phyloP scores from a whole-genome alignment of 2,888 invertebrate genomes.

The Diarsia rubi region DNA sequence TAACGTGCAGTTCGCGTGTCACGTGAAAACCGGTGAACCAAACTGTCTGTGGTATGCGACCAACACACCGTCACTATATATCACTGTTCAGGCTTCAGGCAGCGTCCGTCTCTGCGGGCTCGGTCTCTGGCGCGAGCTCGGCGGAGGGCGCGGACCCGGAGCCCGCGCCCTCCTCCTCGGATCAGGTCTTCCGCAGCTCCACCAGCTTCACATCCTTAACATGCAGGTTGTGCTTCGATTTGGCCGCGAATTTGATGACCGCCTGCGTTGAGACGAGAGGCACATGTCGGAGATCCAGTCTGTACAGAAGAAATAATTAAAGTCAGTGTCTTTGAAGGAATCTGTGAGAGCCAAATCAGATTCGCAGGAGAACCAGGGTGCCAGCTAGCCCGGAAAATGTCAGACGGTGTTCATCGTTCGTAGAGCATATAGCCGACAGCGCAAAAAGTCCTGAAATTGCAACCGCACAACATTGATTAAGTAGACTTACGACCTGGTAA shows the following conservation, averaged over 20 bases:
- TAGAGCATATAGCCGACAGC: neutral
- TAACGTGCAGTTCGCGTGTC: constrained; percentile 43
- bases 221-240: constrained; percentile 94
- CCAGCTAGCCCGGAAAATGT: neutral
- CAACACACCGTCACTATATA: constrained; percentile 72
- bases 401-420: neutral
- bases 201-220: constrained; percentile 95
- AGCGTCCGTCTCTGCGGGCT: constrained; percentile 45
- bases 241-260: constrained; percentile 95
- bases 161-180: constrained; percentile 62
- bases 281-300: constrained; percentile 95
- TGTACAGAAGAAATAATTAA: constrained; percentile 67
- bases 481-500: neutral
- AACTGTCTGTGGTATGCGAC: constrained; percentile 60
- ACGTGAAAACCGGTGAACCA: constrained; percentile 26
- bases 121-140: constrained; percentile 9
- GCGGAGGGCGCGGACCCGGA: no score
- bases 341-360: neutral
- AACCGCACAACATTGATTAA: no score
- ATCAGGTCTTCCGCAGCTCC: constrained; percentile 91
- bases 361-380: neutral
- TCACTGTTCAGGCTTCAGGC: constrained; percentile 62
- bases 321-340: neutral
- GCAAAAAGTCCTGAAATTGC: no score
- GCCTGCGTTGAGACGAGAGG: constrained; percentile 95